Evolutionary conservation across 2,888 invertebrate genomes (phyloP).

Genomic region (Plagodis pulveraria): DNA sequence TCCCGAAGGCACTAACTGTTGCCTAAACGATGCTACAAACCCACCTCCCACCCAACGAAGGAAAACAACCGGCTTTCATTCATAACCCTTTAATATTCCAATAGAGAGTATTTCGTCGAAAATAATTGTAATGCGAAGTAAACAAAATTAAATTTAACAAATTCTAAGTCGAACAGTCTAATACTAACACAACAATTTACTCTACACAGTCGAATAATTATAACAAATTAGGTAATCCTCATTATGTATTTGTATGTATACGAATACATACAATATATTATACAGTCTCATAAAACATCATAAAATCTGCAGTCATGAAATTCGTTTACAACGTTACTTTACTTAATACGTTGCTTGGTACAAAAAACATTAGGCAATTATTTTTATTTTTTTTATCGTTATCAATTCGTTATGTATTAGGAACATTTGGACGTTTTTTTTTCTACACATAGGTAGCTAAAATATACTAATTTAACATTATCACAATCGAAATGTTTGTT

Average conservation of each 20-base stretch:
- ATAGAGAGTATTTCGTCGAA: constrained; percentile 39
- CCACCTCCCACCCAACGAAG: constrained; percentile 38
- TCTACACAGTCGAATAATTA: too few relatives aligned
- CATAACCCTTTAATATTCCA: constrained; percentile 53
- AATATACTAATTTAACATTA: constrained; percentile 24
- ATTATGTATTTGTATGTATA: too few relatives aligned
- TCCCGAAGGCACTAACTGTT: constrained; percentile 32
- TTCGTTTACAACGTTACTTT: too few relatives aligned
- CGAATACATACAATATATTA: too few relatives aligned
- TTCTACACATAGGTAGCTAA: constrained; percentile 17
- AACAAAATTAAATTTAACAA: constrained; percentile 13
- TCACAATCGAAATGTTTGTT: constrained; percentile 6
- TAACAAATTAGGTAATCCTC: too few relatives aligned
- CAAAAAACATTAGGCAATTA: too few relatives aligned
- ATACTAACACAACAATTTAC: too few relatives aligned
- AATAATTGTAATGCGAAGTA: constrained; percentile 22
- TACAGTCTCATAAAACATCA: too few relatives aligned
- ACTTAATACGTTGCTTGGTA: too few relatives aligned
- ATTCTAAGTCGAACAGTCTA: too few relatives aligned
- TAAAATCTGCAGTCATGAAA: too few relatives aligned
- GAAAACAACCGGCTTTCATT: constrained; percentile 53
- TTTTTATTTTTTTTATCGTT: too few relatives aligned
- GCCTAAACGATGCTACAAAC: constrained; percentile 36
- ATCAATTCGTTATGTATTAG: constrained; percentile 39
- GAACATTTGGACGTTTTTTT: constrained; percentile 45